Conservation (phyloP, 2,797 vertebrate species). For the Poecilia velifera region DNA sequence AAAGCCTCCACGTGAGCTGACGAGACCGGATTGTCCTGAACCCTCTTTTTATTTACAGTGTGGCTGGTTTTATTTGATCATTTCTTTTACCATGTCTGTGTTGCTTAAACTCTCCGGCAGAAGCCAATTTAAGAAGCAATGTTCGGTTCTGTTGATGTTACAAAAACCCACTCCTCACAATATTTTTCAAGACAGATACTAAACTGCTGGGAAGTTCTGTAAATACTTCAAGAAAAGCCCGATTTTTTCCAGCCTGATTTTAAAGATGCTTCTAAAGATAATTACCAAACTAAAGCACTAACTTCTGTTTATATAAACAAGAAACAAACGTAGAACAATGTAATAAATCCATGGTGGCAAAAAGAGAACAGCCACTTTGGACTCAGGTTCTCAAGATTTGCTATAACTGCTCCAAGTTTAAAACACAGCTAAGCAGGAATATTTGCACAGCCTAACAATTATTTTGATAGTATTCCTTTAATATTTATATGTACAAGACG, state of each 20-base stretch:
- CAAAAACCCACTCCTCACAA: background rate
- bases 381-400: background rate
- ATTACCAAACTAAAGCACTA: background rate
- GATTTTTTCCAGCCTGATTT: background rate
- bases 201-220: background rate
- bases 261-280: background rate
- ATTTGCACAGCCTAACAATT: background rate
- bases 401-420: background rate
- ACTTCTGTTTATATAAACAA: too few species aligned
- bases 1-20: background rate
- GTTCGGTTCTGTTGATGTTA: background rate
- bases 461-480: background rate
- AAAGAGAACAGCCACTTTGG: background rate
- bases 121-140: background rate
- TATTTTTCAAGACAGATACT: background rate
- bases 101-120: background rate
- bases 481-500: background rate
- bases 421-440: background rate
- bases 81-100: background rate
- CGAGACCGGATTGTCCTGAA: background rate
- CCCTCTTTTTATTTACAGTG: background rate
- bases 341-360: background rate
- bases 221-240: background rate
- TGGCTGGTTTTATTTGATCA: background rate
- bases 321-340: background rate